These are phyloP conservation scores for Oryzias melastigma DNA, from an alignment of 2,113 vertebrate genomes.

Conservation along the genomic window DNA sequence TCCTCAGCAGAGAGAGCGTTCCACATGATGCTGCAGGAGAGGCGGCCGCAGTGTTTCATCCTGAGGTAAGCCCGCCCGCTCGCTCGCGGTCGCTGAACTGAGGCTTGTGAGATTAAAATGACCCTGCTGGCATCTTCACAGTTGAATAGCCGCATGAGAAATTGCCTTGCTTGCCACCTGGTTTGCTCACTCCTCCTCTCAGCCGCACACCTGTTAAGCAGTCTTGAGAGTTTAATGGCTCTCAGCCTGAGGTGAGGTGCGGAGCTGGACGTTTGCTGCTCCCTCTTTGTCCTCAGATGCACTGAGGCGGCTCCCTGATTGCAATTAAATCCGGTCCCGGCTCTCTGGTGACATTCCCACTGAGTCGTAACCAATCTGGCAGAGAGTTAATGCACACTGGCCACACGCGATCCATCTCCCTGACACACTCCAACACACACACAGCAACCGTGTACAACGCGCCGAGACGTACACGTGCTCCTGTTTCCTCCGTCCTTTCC, in stretches of 20 bases:
- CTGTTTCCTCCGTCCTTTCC: slow-evolving; percentile 5
- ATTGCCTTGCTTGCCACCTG: slow-evolving; percentile 19
- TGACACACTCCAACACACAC: slow-evolving; percentile 34
- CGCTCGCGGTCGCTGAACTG: neutral
- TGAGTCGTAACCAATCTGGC: slow-evolving; percentile 71
- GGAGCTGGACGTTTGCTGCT: slow-evolving; percentile 42
- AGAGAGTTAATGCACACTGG: slow-evolving; percentile 64
- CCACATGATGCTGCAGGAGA: slow-evolving; percentile 91
- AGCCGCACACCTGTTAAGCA: slow-evolving; percentile 43
- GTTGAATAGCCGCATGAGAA: slow-evolving; percentile 11
- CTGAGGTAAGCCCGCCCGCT: slow-evolving; percentile 80
- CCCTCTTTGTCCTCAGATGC: slow-evolving; percentile 50
- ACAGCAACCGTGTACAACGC: slow-evolving; percentile 15
- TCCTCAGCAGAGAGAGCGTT: slow-evolving; percentile 90
- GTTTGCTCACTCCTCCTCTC: slow-evolving; percentile 17
- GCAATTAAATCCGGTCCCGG: slow-evolving; percentile 70
- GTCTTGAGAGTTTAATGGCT: slow-evolving; percentile 52
- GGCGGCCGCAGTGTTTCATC: slow-evolving; percentile 87
- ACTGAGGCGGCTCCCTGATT: slow-evolving; percentile 56
- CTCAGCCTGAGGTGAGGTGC: slow-evolving; percentile 32
- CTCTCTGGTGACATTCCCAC: slow-evolving; percentile 63
- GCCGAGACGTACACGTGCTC: slow-evolving; percentile 10
- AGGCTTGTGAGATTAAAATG: neutral
- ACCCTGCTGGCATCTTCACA: slow-evolving; percentile 1
- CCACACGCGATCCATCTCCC: slow-evolving; percentile 69